Base-by-base conservation (phyloP, 2,113 vertebrate species). In the Stigmatopora nigra region DNA sequence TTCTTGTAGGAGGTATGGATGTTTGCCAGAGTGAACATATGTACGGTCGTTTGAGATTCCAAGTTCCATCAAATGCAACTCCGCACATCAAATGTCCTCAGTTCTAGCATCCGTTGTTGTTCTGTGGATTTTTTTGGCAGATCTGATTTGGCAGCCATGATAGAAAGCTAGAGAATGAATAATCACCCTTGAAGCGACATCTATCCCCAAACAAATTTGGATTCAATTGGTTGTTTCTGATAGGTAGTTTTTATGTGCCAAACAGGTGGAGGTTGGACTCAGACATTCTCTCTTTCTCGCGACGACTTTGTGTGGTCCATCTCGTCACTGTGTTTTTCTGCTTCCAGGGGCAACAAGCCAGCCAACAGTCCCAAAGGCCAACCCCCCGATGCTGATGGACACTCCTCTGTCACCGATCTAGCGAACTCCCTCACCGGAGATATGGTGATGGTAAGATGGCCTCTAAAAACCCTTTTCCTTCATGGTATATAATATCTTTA, bases 341-440 rank as follows among this genome's bases (percentile, higher is more conserved):
- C 92, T 91, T 94, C 83, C 1, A 83, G 94, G 65, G 89, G 90
- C 12, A 92, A 92, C 84, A 98, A 97, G 85, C 91, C 91, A 0
- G 95, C 87, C 17, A 90, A 93, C 35, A 90, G 94, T 0, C 92
- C 92, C 84, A 93, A 9, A 89, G 93, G 87, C 89, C 92, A 92
- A 0, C 93, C 92, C 0, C 93, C 93, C 0, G 95, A 98, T 71
- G 93, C 93, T 0, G 96, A 98, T 56, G 91, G 94, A 0, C 94
- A 85, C 63, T 96, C 96, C 66, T 98, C 96, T 0, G 94, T 98
- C 61, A 94, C 96, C 0, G 96, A 98, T 84, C 91, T 99, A 57
- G 95, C 93, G 81, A 99, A 99, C 87, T 98, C 96, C 56, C 91
- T 99, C 77, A 99, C 96, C 78, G 97, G 96, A 63, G 96, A 98